These are phyloP conservation scores for Peromyscus nudipes DNA, from an alignment of 2,797 vertebrate species.

Conservation along the genomic window DNA sequence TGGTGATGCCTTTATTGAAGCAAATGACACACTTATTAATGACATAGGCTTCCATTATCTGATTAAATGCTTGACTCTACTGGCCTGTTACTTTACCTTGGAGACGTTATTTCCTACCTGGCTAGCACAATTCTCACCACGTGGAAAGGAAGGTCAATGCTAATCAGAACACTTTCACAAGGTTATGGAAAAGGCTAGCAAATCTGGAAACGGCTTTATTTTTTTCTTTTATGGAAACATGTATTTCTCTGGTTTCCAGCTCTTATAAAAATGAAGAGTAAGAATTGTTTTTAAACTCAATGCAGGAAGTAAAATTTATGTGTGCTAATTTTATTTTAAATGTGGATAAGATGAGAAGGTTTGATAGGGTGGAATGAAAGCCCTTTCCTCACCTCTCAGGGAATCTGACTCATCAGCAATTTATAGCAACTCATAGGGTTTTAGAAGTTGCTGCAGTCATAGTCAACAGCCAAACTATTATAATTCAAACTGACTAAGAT, in stretches of 20 bases:
- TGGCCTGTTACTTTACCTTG: constrained; percentile 65
- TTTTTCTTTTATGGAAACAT: background rate
- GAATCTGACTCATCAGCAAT: constrained; percentile 75
- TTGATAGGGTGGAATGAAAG: constrained; percentile 54
- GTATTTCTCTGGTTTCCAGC: constrained; percentile 9
- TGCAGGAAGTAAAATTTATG: constrained; percentile 31
- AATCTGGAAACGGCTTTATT: constrained; percentile 29
- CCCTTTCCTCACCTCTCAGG: constrained; percentile 69
- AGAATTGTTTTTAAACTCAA: background rate
- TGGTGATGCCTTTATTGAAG: constrained; percentile 66
- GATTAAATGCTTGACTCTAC: constrained; percentile 72
- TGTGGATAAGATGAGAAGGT: constrained; percentile 63
- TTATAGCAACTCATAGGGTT: constrained; percentile 63
- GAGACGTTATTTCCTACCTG: constrained; percentile 66
- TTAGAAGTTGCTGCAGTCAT: constrained; percentile 70
- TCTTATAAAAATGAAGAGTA: background rate
- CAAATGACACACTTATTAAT: constrained; percentile 57
- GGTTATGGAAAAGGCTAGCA: constrained; percentile 42
- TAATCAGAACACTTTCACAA: constrained; percentile 67
- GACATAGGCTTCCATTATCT: constrained; percentile 71
- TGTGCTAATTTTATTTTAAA: constrained; percentile 58
- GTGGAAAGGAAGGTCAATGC: constrained; percentile 63
- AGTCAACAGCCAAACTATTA: constrained; percentile 74
- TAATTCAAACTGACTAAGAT: constrained; percentile 78
- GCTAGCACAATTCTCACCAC: constrained; percentile 55